Evolutionary conservation across 2,113 vertebrate genomes (phyloP).

Genomic region (Rhinopithecus roxellana): DNA sequence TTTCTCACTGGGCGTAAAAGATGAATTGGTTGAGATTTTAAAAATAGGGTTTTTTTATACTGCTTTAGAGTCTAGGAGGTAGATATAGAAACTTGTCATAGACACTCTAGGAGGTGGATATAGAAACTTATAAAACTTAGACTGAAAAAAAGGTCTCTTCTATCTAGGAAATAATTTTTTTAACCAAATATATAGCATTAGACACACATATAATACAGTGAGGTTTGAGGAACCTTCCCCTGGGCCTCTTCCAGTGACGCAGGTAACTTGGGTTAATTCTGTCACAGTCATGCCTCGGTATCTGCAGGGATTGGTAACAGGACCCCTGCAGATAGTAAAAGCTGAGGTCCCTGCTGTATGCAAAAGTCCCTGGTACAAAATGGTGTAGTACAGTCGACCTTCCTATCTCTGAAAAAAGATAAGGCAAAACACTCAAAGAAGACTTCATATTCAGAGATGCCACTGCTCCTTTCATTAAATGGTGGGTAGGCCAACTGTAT

Average conservation of each 20-base stretch:
- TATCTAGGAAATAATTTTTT: neutral
- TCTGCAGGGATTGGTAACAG: neutral
- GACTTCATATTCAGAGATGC: too few species aligned
- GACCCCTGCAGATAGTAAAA: neutral
- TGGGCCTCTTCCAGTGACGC: neutral
- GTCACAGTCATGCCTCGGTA: neutral
- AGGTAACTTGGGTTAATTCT: neutral
- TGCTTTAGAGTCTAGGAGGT: neutral
- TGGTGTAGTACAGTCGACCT: neutral
- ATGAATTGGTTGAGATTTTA: neutral
- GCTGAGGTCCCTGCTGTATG: neutral
- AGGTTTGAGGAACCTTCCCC: neutral
- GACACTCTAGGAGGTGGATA: neutral
- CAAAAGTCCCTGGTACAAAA: neutral
- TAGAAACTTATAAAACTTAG: neutral
- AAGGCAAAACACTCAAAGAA: too few species aligned
- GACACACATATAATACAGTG: fast-evolving
- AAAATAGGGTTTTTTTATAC: conserved; percentile 55
- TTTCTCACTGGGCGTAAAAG: neutral
- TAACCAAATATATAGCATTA: neutral
- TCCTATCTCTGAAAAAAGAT: neutral
- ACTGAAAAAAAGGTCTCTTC: neutral
- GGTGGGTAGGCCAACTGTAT: neutral
- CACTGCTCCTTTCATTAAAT: too few species aligned
- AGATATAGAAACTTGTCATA: neutral